Evolutionary conservation across 2,113 vertebrate genomes (phyloP), one percentile per base, ranked within the genome.

Genomic region (Varanus komodoensis): DNA sequence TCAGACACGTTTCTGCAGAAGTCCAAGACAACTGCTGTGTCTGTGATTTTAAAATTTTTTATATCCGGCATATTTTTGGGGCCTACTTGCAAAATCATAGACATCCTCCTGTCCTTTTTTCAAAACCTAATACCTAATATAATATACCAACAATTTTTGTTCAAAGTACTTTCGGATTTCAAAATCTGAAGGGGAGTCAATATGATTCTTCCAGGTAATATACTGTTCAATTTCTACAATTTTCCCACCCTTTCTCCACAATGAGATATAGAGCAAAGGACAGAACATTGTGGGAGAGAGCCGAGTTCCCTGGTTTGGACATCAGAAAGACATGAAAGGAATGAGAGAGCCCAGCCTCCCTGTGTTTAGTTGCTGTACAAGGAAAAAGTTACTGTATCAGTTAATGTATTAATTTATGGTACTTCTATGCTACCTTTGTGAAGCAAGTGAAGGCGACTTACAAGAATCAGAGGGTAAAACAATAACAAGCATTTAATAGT

Each of bases 1-100:
- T 82, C 27, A 48, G 29, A 27, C 38, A 74, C 25, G 29, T 85
- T 80, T 71, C 92, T 61, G 54, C 85, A 92, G 11, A 82, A 87
- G 23, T 38, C 21, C 11, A 21, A 75, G 57, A 52, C 34, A 87
- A 82, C n/a, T 52, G 84, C 38, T 50, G 15, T 7, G 9, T 54
- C 38, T 67, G 5, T 7, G 9, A 88, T 87, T 82, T 85, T n/a
- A 68, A 44, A 44, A 8, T n/a, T 17, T 1, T 84, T 86, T 57
- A 74, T 8, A 69, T 4, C 8, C 57, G 57, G 52, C 8, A 69
- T 29, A 25, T 8, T 34, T 73, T 91, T 11, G 1, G 32, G 19
- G 9, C 50, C 8, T 32, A 77, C 27, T 68, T 89, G 32, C 21
- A 69, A 32, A 0, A 48, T 50, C 80, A 74, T n/a, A 8, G 29